Evolutionary conservation across 2,888 invertebrate genomes (phyloP).

Genomic region (Orgyia antiqua): DNA sequence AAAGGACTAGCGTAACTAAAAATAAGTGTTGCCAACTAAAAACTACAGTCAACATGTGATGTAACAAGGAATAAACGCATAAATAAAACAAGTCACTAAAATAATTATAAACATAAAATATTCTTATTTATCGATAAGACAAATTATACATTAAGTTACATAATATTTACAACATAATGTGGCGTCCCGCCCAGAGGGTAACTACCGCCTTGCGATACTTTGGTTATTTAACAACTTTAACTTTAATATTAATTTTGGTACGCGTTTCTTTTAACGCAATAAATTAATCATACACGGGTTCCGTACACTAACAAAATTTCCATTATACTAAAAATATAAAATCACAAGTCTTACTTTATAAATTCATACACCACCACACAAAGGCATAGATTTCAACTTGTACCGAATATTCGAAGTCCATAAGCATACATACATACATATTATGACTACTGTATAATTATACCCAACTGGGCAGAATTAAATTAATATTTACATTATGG

Average conservation of each 20-base stretch:
- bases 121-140: conserved; percentile 29
- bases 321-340: too few relatives aligned
- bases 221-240: conserved; percentile 35
- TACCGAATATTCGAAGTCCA: conserved; percentile 23
- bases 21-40: too few relatives aligned
- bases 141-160: conserved; percentile 29
- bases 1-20: too few relatives aligned
- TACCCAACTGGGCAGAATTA: too few relatives aligned
- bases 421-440: too few relatives aligned
- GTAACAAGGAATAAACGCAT: conserved; percentile 18
- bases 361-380: conserved; percentile 4
- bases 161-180: conserved; percentile 37
- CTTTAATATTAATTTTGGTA: conserved; percentile 46
- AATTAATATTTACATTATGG: too few relatives aligned
- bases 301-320: conserved; percentile 12
- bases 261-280: conserved; percentile 25
- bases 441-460: too few relatives aligned
- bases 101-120: conserved; percentile 26
- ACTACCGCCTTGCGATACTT: conserved; percentile 40
- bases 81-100: conserved; percentile 25
- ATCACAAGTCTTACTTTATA: conserved; percentile 3
- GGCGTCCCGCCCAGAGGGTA: conserved; percentile 30
- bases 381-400: too few relatives aligned
- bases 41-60: conserved; percentile 11
- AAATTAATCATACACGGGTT: conserved; percentile 24